Base-by-base conservation (phyloP, 1,140 invertebrate species). In the Diorhabda carinulata region DNA sequence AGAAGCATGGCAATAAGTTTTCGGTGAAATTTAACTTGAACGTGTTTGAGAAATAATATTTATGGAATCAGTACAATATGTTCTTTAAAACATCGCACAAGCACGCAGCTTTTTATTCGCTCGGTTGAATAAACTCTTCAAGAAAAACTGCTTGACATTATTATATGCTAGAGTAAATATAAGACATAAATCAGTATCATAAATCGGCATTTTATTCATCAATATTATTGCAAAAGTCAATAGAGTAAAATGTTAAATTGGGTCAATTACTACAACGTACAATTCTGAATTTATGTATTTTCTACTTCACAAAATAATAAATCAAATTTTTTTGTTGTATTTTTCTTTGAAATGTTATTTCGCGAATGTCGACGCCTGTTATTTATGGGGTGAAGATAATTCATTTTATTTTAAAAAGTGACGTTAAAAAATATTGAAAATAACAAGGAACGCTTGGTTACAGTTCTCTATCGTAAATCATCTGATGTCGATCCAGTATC, bases 271-370 rank as follows among this genome's bases (percentile, higher is more conserved):
- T 65, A 57, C 7, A 42, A 52, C 47, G 47, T 6, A 52, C 47
- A 65, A 65, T 52, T 10, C 47, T 40, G 9, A 57, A 65, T 56
- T 47, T 65, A 65, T 65, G 64, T 65, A 65, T 65, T 65, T 65
- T 65, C 47, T 57, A 65, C 56, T 65, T 65, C 40, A 65, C 64
- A 65, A 65, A 59, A 65, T 65, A 65, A 65, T 65, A 65, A 65
- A 65, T 65, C 64, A 65, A 65, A 10, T 56, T 65, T 65, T 62
- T 63, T 63, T 63, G 43, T 63, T 63, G 45, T 52, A 25, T 43
- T 45, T 63, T 63, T 52, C 61, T 63, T 63, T 63, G 61, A 44
- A 63, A 63, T 52, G 61, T 63, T 63, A 63, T 63, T 63, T 63
- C 43, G 10, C 44, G n/a, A 44, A 63, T 45, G 61, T 63, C 61